phyloP scores from a whole-genome alignment of 1,140 invertebrate species.

The Bombus breviceps region DNA sequence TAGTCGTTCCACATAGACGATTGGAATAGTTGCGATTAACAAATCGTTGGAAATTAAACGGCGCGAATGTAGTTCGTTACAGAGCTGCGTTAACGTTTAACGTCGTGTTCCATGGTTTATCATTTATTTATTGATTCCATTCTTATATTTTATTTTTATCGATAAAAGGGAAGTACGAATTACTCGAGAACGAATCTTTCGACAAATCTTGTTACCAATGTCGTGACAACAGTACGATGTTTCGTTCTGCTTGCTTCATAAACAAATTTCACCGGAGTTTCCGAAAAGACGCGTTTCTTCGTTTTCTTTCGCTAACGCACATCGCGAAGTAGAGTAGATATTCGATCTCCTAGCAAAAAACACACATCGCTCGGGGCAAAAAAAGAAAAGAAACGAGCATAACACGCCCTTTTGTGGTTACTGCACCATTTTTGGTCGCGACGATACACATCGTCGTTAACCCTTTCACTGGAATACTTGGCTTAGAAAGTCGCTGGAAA shows the following conservation, averaged over 20 bases:
- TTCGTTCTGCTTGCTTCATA: neutral
- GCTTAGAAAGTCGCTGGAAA: conserved; percentile 31
- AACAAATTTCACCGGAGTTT: neutral
- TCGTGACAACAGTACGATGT: no score
- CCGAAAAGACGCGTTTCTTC: conserved; percentile 17
- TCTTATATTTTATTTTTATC: no score
- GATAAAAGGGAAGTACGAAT: no score
- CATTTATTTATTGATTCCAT: no score
- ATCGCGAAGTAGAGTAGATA: neutral
- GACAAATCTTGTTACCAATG: no score
- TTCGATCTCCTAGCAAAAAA: neutral
- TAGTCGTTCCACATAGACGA: neutral
- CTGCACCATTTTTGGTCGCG: neutral
- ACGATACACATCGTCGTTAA: conserved; percentile 4
- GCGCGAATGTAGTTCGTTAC: neutral
- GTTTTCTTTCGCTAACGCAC: neutral
- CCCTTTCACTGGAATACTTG: conserved; percentile 22
- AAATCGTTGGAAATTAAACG: neutral
- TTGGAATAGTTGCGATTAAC: neutral
- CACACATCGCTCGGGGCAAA: neutral
- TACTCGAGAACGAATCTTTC: no score
- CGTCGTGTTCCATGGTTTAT: neutral
- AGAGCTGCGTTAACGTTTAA: neutral
- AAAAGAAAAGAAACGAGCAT: no score
- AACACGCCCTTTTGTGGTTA: conserved; percentile 11